These are phyloP conservation scores for Pygmarrhopalites habei DNA, from an alignment of 1,140 invertebrate genomes.

Conservation along the genomic window DNA sequence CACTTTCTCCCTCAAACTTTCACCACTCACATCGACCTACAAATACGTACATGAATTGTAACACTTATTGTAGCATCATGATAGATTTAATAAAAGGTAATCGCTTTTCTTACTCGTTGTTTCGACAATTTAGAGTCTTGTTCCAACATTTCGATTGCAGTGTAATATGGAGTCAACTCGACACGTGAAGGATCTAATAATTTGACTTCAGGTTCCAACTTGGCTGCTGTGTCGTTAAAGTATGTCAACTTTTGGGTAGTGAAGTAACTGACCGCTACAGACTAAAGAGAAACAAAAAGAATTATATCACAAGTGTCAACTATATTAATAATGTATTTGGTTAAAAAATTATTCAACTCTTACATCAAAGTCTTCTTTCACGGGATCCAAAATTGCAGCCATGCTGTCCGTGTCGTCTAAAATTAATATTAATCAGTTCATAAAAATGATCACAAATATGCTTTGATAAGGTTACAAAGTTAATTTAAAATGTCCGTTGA, in stretches of 20 bases:
- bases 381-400: constrained; percentile 53
- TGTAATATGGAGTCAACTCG: constrained; percentile 54
- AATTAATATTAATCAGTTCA: no score
- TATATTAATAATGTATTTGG: no score
- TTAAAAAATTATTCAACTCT: no score
- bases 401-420: constrained; percentile 81
- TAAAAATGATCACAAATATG: no score
- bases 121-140: constrained; percentile 47
- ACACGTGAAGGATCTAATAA: constrained; percentile 57
- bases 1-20: constrained; percentile 41
- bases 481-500: no score
- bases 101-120: constrained; percentile 1
- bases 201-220: constrained; percentile 58
- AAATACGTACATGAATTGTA: constrained; percentile 9
- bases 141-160: constrained; percentile 53
- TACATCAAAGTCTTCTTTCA: constrained; percentile 62
- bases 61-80: no score
- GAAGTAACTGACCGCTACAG: constrained; percentile 65
- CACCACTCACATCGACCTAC: constrained; percentile 41
- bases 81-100: no score
- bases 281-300: constrained; percentile 49
- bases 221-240: constrained; percentile 60
- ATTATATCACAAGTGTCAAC: constrained; percentile 3
- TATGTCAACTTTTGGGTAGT: constrained; percentile 65
- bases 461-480: no score